A percentile compares a stretch with the other conserved stretches of the same genome.
phyloP scores from a whole-genome alignment of 2,113 vertebrate genomes.

The Calidris pugnax region DNA sequence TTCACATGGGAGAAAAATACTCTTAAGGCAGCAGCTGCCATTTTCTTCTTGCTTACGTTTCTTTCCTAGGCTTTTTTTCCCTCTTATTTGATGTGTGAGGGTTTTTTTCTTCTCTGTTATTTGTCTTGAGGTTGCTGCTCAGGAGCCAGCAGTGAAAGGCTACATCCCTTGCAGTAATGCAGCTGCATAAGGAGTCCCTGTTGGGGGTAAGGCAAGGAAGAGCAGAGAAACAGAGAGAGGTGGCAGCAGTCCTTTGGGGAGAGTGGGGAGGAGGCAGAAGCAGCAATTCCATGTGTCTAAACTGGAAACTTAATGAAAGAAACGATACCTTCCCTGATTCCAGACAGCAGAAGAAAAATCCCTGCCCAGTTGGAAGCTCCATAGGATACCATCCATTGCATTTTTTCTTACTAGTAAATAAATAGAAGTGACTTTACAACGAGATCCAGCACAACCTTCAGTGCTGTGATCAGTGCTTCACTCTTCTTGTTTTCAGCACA shows the following conservation, averaged over 20 bases:
- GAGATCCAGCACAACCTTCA: not conserved
- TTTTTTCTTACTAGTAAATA: not conserved
- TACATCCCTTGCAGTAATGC: not conserved
- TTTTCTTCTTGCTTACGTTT: not conserved
- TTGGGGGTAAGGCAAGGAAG: not conserved
- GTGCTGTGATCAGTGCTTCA: not conserved
- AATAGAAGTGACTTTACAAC: not conserved
- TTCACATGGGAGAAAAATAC: not conserved
- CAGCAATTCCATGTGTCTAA: not conserved
- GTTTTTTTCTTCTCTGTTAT: not conserved
- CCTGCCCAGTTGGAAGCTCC: accelerated
- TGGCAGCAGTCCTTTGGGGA: not conserved
- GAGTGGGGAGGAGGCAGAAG: not conserved
- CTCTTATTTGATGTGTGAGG: not conserved
- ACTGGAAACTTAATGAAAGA: not conserved
- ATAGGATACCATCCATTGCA: not conserved
- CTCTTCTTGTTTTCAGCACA: not conserved
- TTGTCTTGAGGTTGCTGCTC: not conserved
- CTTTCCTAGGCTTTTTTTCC: not conserved
- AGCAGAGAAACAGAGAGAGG: not conserved
- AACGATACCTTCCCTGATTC: not conserved
- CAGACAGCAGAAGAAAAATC: not conserved
- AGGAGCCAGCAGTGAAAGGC: not conserved
- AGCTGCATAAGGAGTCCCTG: not conserved
- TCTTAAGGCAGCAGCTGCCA: not conserved